Percentiles rank a stretch among this genome's conserved stretches.
These are phyloP conservation scores for Trachelus iudaicus DNA, from an alignment of 2,888 invertebrate genomes.

Conservation along the genomic window DNA sequence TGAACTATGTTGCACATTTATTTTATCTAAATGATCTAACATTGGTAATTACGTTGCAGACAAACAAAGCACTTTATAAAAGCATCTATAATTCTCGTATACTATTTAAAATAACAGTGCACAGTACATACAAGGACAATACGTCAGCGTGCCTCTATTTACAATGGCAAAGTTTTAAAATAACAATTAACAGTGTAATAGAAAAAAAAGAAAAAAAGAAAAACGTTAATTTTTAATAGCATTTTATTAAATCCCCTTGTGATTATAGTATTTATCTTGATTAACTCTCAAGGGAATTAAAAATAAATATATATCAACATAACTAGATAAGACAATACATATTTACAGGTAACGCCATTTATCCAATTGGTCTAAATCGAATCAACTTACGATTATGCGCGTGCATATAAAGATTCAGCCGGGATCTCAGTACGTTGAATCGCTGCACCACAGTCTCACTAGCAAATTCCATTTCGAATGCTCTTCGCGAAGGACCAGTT, in stretches of 20 bases:
- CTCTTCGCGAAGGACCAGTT: neutral
- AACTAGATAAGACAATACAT: neutral
- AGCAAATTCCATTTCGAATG: slow-evolving; percentile 50
- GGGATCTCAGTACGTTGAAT: slow-evolving; percentile 57
- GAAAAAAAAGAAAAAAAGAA: neutral
- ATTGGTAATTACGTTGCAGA: neutral
- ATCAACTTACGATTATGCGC: slow-evolving; percentile 57
- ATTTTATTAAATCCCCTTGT: neutral
- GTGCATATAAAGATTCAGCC: slow-evolving; percentile 55
- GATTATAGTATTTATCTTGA: no score
- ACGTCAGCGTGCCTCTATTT: neutral
- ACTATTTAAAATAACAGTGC: neutral
- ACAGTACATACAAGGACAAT: neutral
- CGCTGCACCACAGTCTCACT: slow-evolving; percentile 52
- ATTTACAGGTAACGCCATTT: neutral
- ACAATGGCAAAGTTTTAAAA: neutral
- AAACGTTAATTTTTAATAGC: neutral
- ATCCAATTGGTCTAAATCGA: neutral
- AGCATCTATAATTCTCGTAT: neutral
- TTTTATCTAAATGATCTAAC: neutral
- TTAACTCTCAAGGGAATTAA: neutral
- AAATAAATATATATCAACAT: neutral
- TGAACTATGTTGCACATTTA: neutral
- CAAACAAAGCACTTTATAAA: neutral
- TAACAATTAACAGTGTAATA: neutral